Evolutionary conservation across 2,797 vertebrate species (phyloP).

Genomic region (Pogoniulus pusillus): DNA sequence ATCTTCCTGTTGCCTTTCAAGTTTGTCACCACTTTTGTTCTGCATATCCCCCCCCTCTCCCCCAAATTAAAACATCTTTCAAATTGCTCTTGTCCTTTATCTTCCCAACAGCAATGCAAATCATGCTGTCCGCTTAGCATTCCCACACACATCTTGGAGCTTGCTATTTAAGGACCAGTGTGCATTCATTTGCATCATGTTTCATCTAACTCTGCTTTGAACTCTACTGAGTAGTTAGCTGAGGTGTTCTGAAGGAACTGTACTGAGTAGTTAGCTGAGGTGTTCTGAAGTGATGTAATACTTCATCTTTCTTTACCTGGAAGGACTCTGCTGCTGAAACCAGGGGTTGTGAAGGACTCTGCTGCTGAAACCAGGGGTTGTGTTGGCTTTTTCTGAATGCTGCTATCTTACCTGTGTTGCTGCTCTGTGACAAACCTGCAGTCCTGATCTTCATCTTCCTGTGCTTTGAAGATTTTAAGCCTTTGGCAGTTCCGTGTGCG

Average conservation of each 20-base stretch:
- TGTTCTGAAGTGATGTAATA: background rate
- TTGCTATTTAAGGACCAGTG: background rate
- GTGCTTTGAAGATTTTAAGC: background rate
- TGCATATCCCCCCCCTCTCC: background rate
- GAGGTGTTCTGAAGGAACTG: background rate
- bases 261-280: too few relatives aligned
- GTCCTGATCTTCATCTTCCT: background rate
- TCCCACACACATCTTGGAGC: background rate
- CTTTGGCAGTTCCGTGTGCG: background rate
- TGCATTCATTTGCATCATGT: background rate
- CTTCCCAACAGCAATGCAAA: background rate
- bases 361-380: background rate
- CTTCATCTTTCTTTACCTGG: background rate
- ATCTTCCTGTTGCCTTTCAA: background rate
- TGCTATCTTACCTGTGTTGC: fast-evolving
- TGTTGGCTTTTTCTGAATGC: background rate
- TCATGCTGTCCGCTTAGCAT: background rate
- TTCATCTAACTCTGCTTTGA: background rate
- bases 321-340: background rate
- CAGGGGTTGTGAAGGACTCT: background rate
- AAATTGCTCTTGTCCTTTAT: background rate
- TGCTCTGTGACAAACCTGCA: background rate
- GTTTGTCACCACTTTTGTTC: background rate
- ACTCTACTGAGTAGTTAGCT: background rate
- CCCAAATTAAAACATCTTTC: background rate